Evolutionary conservation across 2,113 vertebrate species (phyloP), one percentile per base, ranked within the genome.

Genomic region (Nansenia antarctica): DNA sequence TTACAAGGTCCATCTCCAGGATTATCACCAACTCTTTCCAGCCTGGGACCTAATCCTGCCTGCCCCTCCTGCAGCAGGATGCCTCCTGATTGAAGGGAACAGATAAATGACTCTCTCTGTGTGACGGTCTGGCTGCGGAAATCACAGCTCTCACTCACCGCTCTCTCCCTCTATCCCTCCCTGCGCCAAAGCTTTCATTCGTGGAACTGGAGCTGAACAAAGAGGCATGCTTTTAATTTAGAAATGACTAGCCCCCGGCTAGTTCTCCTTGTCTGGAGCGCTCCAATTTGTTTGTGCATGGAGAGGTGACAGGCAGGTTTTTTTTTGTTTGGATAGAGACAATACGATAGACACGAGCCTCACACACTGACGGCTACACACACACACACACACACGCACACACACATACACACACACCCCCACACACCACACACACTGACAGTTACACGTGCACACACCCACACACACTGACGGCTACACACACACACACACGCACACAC

Each of bases 141-240:
- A 86, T 85, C 82, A 82, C 78, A 74, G 79, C 64, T 9, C 76
- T 75, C 1, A 35, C 69, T 68, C 63, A 12, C 73, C 53, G 39
- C 74, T 77, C 29, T 26, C 65, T 60, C 24, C 62, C 32, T 67
- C 68, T 77, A 18, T 37, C 58, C 69, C 73, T 69, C 70, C n/a
- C n/a, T 42, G 64, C 32, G 70, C 67, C 80, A 76, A n/a, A 64
- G 49, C 78, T 74, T 62, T 18, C 78, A 3, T 78, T 88, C 74
- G 70, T 75, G 67, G 77, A 79, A 72, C 76, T 75, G 67, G 77
- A 79, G 70, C 76, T 67, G 72, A 84, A 87, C 85, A 86, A 85
- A 84, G 69, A 81, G 80, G 80, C 84, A 82, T 76, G 83, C 77
- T 86, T 83, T 82, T 81, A 82, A 85, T 86, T 82, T 84, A 82